Evolutionary conservation across 2,797 vertebrate genomes (phyloP), one percentile per base, ranked within the genome.

Genomic region (Parauchenoglanis ngamensis): DNA sequence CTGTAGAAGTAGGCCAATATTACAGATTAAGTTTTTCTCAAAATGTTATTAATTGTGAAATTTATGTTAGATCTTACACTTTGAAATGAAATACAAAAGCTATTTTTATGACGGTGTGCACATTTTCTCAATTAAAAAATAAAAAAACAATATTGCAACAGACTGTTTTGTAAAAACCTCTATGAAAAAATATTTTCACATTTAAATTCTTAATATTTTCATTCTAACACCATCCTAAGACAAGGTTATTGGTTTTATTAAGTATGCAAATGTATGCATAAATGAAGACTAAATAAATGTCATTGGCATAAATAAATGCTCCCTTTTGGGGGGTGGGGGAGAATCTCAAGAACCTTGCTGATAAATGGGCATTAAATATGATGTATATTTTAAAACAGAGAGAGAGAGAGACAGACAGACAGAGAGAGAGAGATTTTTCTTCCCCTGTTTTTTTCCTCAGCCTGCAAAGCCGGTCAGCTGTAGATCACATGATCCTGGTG

Each of bases 401-500:
- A 28, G 25, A 65, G 31, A 78, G 80, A 78, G 40, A 35, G 72
- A 46, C 40, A 76, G 5, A 76, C 12, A 54, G 40, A 49, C 21
- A 49, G 12, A 75, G 46, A n/a, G 44, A 49, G 77, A 40, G 31
- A n/a, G 13, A 46, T 13, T 8, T 63, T 44, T 59, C 13, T 19
- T 35, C 28, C 72, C 46, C 72, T 15, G 1, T 1, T n/a, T 59
- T 75, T 72, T 77, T 59, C 23, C 59, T 85, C 84, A 86, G 75
- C 67, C 83, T 80, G 76, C 73, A 93, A 93, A 93, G 93, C 92
- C 93, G 94, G 93, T 96, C 96, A 96, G 95, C 95, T 96, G 95
- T 92, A 89, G 93, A 94, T 96, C 96, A 97, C 94, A 92, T 97
- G 96, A 96, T 93, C 83, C n/a, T 2, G 23, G 86, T 86, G 91